These are phyloP conservation scores for Lates calcarifer DNA, from an alignment of 2,113 vertebrate species.

Conservation along the genomic window DNA sequence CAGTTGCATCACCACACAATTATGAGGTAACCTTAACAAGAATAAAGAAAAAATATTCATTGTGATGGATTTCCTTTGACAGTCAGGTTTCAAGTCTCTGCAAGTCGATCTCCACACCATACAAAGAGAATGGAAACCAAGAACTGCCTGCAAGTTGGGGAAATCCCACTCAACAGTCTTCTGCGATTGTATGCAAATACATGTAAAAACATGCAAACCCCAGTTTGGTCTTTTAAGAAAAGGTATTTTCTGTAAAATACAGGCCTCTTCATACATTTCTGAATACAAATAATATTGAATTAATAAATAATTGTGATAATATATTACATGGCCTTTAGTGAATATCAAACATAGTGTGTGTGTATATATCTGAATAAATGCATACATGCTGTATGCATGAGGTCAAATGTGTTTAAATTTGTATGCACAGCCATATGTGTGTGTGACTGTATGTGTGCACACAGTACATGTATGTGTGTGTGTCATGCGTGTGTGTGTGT, in stretches of 20 bases:
- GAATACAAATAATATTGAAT: neutral
- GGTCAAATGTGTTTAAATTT: neutral
- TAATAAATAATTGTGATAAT: neutral
- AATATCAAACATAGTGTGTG: neutral
- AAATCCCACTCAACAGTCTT: neutral
- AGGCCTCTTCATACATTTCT: neutral
- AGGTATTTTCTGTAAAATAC: slow-evolving; percentile 6
- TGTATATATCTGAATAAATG: slow-evolving; percentile 10
- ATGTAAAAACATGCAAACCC: slow-evolving; percentile 21
- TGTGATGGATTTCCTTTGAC: neutral
- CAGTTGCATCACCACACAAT: neutral
- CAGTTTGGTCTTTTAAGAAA: slow-evolving; percentile 16
- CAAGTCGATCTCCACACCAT: slow-evolving; percentile 15
- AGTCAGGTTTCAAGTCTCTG: slow-evolving; percentile 12
- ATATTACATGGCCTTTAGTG: neutral
- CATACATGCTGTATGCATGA: neutral
- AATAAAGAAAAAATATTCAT: neutral
- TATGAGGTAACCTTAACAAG: neutral
- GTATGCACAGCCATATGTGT: neutral
- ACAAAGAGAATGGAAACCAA: slow-evolving; percentile 5
- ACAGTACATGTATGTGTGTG: slow-evolving; percentile 6
- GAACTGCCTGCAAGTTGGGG: slow-evolving; percentile 1
- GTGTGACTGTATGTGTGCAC: neutral
- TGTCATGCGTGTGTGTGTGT: slow-evolving; percentile 17
- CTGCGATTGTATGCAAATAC: slow-evolving; percentile 17